These are phyloP conservation scores for Lutjanus argentimaculatus DNA, from an alignment of 2,797 vertebrate genomes.

Conservation along the genomic window DNA sequence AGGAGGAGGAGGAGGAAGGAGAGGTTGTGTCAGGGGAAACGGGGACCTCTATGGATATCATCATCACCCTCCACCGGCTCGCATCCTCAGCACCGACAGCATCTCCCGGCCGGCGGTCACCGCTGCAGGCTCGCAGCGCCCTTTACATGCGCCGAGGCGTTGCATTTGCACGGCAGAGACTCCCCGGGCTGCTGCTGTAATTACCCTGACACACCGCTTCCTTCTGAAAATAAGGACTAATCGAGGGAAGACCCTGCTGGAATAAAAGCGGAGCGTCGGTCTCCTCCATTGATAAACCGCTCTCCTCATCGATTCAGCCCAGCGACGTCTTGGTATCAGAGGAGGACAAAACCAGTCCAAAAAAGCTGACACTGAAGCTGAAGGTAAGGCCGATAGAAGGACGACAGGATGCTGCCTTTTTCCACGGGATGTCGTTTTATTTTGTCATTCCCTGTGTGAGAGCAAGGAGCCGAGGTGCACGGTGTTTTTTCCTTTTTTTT, in stretches of 20 bases:
- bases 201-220: constrained; percentile 39
- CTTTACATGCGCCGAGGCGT: constrained; percentile 35
- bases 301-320: constrained; percentile 67
- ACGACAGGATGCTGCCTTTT: constrained; percentile 3
- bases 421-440: constrained; percentile 21
- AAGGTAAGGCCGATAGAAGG: constrained; percentile 77
- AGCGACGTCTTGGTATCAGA: constrained; percentile 60
- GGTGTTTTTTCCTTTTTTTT: constrained; percentile 46
- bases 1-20: constrained; percentile 71
- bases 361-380: constrained; percentile 59
- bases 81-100: constrained; percentile 64
- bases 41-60: constrained; percentile 77
- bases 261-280: constrained; percentile 64
- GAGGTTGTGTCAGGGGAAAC: constrained; percentile 81
- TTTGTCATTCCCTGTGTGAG: constrained; percentile 36
- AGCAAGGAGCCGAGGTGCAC: constrained; percentile 55
- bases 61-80: constrained; percentile 67
- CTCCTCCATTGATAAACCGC: constrained; percentile 73
- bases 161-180: constrained; percentile 23
- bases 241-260: constrained; percentile 58
- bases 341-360: constrained; percentile 58
- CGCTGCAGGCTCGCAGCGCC: constrained; percentile 53
- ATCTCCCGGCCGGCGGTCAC: constrained; percentile 56
- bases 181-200: constrained; percentile 27
- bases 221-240: constrained; percentile 39